Evolutionary conservation across 2,888 invertebrate genomes (phyloP).

Genomic region (Deilephila elpenor): DNA sequence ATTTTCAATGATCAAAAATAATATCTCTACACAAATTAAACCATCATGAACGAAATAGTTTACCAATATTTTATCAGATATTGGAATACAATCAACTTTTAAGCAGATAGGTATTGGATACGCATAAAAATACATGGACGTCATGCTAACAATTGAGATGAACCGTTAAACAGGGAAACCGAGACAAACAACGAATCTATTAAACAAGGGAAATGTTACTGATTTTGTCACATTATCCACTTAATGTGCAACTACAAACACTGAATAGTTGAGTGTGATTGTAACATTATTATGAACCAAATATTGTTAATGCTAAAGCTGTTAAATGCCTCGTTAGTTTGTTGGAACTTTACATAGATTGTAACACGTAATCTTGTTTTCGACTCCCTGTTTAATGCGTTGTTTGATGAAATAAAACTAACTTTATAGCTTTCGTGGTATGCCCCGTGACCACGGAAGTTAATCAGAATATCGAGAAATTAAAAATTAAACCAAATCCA

Average conservation of each 20-base stretch:
- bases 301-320: not conserved
- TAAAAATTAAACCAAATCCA: too few species aligned
- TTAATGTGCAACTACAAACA: not conserved
- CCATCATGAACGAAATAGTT: not conserved
- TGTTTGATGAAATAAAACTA: too few species aligned
- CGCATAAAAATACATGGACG: constrained; percentile 6
- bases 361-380: not conserved
- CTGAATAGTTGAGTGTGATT: not conserved
- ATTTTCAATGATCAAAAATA: not conserved
- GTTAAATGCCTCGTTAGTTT: not conserved
- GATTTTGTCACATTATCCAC: not conserved
- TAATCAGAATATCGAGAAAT: too few species aligned
- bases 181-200: not conserved
- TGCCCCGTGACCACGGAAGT: too few species aligned
- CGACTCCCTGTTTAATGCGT: not conserved
- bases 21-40: not conserved
- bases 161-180: not conserved
- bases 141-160: not conserved
- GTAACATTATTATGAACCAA: not conserved
- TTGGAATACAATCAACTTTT: constrained; percentile 13
- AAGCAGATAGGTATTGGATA: not conserved
- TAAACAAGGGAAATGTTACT: not conserved
- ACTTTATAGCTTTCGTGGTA: too few species aligned
- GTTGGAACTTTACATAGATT: not conserved
- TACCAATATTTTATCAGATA: constrained; percentile 9